A percentile compares a stretch with the other conserved stretches of the same genome.
Conservation (phyloP, 2,888 invertebrate genomes). For the Aplocera efformata region DNA sequence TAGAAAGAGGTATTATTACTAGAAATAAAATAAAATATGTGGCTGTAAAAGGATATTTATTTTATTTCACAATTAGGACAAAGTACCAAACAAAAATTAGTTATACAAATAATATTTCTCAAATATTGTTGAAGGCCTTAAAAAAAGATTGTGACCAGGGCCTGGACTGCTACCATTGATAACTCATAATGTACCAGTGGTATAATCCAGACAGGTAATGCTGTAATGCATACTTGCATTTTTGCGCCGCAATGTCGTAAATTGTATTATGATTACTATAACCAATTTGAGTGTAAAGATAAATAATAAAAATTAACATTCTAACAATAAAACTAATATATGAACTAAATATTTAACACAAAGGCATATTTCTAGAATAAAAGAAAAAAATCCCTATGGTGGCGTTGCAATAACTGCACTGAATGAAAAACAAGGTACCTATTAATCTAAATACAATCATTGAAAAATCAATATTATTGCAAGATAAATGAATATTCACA, state of each 20-base stretch:
- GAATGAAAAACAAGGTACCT: constrained; percentile 40
- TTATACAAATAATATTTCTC: constrained; percentile 53
- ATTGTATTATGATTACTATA: constrained; percentile 46
- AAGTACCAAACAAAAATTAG: constrained; percentile 64
- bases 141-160: constrained; percentile 53
- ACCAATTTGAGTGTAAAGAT: constrained; percentile 73
- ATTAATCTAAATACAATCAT: constrained; percentile 22
- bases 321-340: constrained; percentile 67
- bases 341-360: constrained; percentile 76
- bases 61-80: constrained; percentile 74
- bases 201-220: constrained; percentile 10
- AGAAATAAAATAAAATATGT: constrained; percentile 6
- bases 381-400: constrained; percentile 61
- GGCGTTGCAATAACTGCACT: constrained; percentile 45
- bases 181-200: constrained; percentile 31
- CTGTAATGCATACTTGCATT: constrained; percentile 49
- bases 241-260: constrained; percentile 39
- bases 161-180: constrained; percentile 40
- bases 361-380: constrained; percentile 65
- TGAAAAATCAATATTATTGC: constrained; percentile 20
- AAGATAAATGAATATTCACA: constrained; percentile 41
- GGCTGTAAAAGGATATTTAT: constrained; percentile 77
- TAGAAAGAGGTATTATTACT: neutral
- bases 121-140: constrained; percentile 33
- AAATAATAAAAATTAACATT: constrained; percentile 73